These are phyloP conservation scores for Nesoenas mayeri DNA, from an alignment of 2,113 vertebrate genomes.

Conservation along the genomic window DNA sequence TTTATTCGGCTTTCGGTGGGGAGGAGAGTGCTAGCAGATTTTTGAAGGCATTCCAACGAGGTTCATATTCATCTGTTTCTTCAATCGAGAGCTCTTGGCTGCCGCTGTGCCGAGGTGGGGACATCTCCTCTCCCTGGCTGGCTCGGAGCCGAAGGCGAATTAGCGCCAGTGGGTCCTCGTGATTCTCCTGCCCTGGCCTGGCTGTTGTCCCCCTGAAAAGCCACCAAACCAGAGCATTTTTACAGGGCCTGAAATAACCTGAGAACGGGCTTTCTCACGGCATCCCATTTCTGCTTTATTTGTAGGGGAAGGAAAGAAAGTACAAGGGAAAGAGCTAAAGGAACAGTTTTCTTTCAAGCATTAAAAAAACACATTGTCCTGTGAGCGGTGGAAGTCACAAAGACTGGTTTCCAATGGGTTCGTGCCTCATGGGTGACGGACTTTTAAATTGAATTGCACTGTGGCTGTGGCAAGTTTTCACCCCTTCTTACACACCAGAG, in stretches of 20 bases:
- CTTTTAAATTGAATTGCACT: neutral
- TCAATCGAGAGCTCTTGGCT: constrained; percentile 35
- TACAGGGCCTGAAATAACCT: neutral
- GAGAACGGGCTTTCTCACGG: neutral
- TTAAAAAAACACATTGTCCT: neutral
- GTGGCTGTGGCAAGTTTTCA: neutral
- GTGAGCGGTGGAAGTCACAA: neutral
- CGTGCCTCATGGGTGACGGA: accelerated
- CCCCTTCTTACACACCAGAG: neutral
- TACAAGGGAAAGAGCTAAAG: neutral
- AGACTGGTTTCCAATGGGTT: neutral
- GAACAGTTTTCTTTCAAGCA: neutral
- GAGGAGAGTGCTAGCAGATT: constrained; percentile 62
- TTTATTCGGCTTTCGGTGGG: neutral
- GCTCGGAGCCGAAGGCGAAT: neutral
- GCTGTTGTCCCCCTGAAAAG: neutral
- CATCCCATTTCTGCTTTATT: neutral
- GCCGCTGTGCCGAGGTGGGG: neutral
- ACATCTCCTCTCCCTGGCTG: constrained; percentile 23
- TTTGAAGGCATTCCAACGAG: constrained; percentile 35
- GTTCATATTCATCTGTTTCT: constrained; percentile 58
- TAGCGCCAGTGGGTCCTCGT: neutral
- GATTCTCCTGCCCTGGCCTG: neutral
- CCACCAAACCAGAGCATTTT: neutral
- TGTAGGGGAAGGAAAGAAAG: neutral